Evolutionary conservation across 2,888 invertebrate species (phyloP).

Genomic region (Labia minor): DNA sequence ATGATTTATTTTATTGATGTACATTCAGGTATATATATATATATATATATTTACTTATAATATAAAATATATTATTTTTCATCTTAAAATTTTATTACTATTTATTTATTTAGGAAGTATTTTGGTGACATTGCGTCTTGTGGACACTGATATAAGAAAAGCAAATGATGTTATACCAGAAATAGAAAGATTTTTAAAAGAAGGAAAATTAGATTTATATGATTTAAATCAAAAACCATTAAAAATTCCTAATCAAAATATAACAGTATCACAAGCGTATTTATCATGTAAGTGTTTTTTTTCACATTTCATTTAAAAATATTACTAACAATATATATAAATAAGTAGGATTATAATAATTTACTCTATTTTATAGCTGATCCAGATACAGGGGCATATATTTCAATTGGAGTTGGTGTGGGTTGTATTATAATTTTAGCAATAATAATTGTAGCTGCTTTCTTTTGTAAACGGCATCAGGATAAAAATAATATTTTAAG

Average conservation of each 20-base stretch:
- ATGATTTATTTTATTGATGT: slow-evolving; percentile 24
- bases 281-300: slow-evolving; percentile 18
- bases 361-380: slow-evolving; percentile 17
- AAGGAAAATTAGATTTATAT: slow-evolving; percentile 20
- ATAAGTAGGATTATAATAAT: background rate
- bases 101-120: slow-evolving; percentile 22
- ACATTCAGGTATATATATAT: slow-evolving; percentile 21
- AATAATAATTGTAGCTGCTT: slow-evolving; percentile 13
- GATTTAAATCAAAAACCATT: slow-evolving; percentile 19
- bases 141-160: slow-evolving; percentile 22
- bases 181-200: slow-evolving; percentile 19
- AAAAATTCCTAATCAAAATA: slow-evolving; percentile 21
- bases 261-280: slow-evolving; percentile 21
- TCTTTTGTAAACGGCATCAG: slow-evolving; percentile 18
- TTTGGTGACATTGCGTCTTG: slow-evolving; percentile 21
- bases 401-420: slow-evolving; percentile 19
- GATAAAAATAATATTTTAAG: slow-evolving; percentile 8
- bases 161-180: slow-evolving; percentile 23
- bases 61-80: background rate
- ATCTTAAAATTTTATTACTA: no score
- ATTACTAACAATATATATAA: background rate
- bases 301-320: background rate
- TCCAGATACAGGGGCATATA: slow-evolving; percentile 19
- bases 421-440: slow-evolving; percentile 14
- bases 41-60: background rate